Base-by-base conservation (phyloP, 2,797 vertebrate genomes). In the Ctenopoma kingsleyae region DNA sequence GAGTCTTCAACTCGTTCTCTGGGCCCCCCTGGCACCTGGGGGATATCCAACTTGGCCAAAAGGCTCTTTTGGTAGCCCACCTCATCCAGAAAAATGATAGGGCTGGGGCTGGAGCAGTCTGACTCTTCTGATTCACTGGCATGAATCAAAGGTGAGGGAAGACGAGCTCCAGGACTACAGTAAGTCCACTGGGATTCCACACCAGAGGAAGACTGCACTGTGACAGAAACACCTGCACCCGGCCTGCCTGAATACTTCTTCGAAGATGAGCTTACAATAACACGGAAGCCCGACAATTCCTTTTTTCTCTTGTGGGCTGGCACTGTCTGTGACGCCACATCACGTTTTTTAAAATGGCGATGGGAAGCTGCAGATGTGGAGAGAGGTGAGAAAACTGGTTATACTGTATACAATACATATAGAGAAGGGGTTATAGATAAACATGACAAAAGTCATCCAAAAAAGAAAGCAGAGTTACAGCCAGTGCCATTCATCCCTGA, bases 61-160 rank as follows among this genome's bases (percentile, higher is more conserved):
- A 99, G 85, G 86, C 98, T 98, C 88, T 97, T 99, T 69, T 99
- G 98, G 93, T 99, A 99, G 6, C 97, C 98, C 81, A 98, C 97
- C 90, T 99, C 98, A 91, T 99, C 98, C 87, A 99, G 91, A 85
- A 99, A 99, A 79, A 99, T 99, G 68, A 99, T 94, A 11, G 98
- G 98, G 78, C 98, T 99, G 74, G 98, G 98, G 70, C 98, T 99
- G 64, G 98, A 99, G 75, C 98, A 95, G 74, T 99, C 96, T 0
- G 98, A 99, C 22, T 99, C 98, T 12, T 98, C 98, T 0, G 98
- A 98, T 63, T 98, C 97, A 40, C 94, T 96, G 56, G 95, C 92
- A 65, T 94, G 95, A 58, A 90, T 87, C 1, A 94, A 90, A 59
- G 94, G 92, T 0, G 92, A 69, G 0, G 84, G 81, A 11, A 87